Conservation (phyloP, 2,888 invertebrate genomes). For the Anticlea derivata region DNA sequence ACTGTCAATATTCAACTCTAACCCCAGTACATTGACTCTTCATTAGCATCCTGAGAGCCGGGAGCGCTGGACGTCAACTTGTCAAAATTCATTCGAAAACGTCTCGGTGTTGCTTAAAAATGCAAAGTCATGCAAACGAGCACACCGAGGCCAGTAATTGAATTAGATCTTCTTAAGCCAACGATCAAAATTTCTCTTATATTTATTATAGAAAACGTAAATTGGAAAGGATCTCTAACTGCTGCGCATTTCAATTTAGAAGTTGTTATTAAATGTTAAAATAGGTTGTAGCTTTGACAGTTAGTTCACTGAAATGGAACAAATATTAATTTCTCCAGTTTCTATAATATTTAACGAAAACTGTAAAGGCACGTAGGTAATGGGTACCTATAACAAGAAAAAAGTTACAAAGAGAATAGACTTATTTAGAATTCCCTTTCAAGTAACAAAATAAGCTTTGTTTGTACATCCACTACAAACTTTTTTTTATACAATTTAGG, state of each 20-base stretch:
- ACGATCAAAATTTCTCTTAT: conserved; percentile 63
- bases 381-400: conserved; percentile 1
- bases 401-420: neutral
- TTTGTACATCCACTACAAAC: no score
- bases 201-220: conserved; percentile 66
- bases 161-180: conserved; percentile 73
- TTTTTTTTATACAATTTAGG: no score
- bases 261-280: conserved; percentile 58
- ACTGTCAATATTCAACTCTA: conserved; percentile 39
- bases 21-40: conserved; percentile 31
- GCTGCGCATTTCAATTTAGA: conserved; percentile 64
- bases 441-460: no score
- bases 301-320: conserved; percentile 35
- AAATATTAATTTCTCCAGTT: conserved; percentile 33
- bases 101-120: conserved; percentile 73
- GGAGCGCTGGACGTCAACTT: conserved; percentile 57
- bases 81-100: conserved; percentile 66
- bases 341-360: conserved; percentile 23
- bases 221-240: conserved; percentile 66
- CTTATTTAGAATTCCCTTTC: neutral
- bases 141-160: conserved; percentile 69
- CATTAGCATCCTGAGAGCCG: conserved; percentile 47
- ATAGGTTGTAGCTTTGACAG: conserved; percentile 39
- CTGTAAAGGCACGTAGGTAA: no score
- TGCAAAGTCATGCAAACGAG: conserved; percentile 83